phyloP scores from a whole-genome alignment of 2,797 vertebrate species.

The Mormyrops boulengeri region DNA sequence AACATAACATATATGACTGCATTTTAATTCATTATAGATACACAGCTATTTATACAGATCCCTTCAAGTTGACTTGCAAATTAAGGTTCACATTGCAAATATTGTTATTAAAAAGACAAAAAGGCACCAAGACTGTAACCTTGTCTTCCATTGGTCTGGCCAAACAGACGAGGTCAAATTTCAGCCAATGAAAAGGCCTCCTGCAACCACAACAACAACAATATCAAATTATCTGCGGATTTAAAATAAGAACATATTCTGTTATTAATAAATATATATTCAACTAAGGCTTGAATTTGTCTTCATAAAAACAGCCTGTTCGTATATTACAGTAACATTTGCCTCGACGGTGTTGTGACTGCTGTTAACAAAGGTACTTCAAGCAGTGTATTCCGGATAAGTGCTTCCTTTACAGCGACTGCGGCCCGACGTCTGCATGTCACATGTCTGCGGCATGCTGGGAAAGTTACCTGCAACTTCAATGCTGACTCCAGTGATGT shows the following conservation, averaged over 20 bases:
- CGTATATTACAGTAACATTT: not conserved
- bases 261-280: not conserved
- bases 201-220: constrained; percentile 36
- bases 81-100: not conserved
- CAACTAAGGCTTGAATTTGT: not conserved
- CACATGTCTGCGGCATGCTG: not conserved
- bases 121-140: constrained; percentile 18
- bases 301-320: not conserved
- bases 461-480: constrained; percentile 72
- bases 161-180: not conserved
- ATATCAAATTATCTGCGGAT: not conserved
- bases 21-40: constrained; percentile 31
- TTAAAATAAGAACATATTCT: not conserved
- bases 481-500: constrained; percentile 76
- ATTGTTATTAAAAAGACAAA: not conserved
- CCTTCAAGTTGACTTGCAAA: not conserved
- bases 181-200: constrained; percentile 68
- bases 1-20: not conserved
- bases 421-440: not conserved
- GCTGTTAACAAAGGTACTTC: not conserved
- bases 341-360: not conserved
- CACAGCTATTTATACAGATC: not conserved
- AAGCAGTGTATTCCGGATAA: not conserved
- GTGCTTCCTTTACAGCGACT: not conserved
- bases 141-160: constrained; percentile 7